Percentiles rank a stretch among this genome's conserved stretches.
Conservation (phyloP, 2,113 vertebrate species). For the Panurus biarmicus region DNA sequence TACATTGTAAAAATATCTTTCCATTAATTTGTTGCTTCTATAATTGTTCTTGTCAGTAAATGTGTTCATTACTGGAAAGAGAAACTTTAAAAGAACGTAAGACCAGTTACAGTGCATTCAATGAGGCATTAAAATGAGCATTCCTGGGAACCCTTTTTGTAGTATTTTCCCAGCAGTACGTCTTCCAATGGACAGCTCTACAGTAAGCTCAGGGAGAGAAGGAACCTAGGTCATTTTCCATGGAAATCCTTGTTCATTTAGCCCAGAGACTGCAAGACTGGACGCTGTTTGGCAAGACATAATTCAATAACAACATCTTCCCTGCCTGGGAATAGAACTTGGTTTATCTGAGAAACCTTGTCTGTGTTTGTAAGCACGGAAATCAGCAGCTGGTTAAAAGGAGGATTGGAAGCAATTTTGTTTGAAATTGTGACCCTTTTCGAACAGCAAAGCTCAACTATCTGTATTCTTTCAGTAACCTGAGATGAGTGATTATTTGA, state of each 20-base stretch:
- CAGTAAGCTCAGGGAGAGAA: background rate
- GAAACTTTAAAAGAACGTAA: background rate
- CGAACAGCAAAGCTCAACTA: background rate
- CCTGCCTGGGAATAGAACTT: background rate
- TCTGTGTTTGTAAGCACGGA: background rate
- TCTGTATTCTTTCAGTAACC: background rate
- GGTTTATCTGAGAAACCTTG: conserved; percentile 15
- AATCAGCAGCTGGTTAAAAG: background rate
- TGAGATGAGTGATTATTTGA: background rate
- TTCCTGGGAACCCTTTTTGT: conserved; percentile 28
- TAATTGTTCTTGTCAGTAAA: conserved; percentile 42
- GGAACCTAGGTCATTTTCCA: conserved; percentile 14
- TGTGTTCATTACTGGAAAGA: conserved; percentile 9
- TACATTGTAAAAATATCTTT: background rate
- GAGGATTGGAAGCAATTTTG: background rate
- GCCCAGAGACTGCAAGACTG: background rate
- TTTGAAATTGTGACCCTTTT: background rate
- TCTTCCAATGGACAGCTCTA: conserved; percentile 21
- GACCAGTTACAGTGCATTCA: background rate
- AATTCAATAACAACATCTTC: conserved; percentile 17
- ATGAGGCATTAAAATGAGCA: conserved; percentile 20
- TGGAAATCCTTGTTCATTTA: conserved; percentile 24
- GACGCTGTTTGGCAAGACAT: conserved; percentile 11
- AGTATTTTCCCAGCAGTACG: conserved; percentile 26
- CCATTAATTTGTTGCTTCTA: background rate